These are phyloP conservation scores for Cantharis lateralis DNA, from an alignment of 2,888 invertebrate genomes.

Conservation along the genomic window DNA sequence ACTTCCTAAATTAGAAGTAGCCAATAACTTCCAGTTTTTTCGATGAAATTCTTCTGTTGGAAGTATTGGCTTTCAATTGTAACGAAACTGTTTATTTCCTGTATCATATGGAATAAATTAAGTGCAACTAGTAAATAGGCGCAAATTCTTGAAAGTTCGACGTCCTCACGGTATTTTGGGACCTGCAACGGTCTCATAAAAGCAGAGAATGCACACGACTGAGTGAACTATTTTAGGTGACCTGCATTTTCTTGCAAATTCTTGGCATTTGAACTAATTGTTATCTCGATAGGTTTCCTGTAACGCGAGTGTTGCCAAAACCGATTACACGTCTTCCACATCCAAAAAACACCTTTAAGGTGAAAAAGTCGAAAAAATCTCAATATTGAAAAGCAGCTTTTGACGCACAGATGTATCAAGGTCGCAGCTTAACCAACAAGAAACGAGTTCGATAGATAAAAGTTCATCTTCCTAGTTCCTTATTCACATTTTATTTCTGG, in stretches of 20 bases:
- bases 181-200: conserved; percentile 28
- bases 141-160: conserved; percentile 31
- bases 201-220: conserved; percentile 23
- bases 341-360: background rate
- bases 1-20: background rate
- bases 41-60: background rate
- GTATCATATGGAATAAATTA: conserved; percentile 18
- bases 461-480: conserved; percentile 15
- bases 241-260: conserved; percentile 29
- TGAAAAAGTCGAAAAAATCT: background rate
- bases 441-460: conserved; percentile 3
- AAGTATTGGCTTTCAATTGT: background rate
- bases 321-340: background rate
- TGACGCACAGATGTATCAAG: background rate
- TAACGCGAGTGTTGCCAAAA: background rate
- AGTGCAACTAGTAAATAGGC: conserved; percentile 21
- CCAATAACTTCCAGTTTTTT: background rate
- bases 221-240: conserved; percentile 25
- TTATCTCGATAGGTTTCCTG: conserved; percentile 4
- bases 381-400: background rate
- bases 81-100: conserved; percentile 10
- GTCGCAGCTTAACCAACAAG: background rate
- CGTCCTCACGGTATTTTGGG: conserved; percentile 27
- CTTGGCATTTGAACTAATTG: conserved; percentile 20
- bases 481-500: conserved; percentile 11